A percentile compares a stretch with the other conserved stretches of the same genome.
Conservation (phyloP, 2,888 invertebrate species). For the Conistra vaccinii region DNA sequence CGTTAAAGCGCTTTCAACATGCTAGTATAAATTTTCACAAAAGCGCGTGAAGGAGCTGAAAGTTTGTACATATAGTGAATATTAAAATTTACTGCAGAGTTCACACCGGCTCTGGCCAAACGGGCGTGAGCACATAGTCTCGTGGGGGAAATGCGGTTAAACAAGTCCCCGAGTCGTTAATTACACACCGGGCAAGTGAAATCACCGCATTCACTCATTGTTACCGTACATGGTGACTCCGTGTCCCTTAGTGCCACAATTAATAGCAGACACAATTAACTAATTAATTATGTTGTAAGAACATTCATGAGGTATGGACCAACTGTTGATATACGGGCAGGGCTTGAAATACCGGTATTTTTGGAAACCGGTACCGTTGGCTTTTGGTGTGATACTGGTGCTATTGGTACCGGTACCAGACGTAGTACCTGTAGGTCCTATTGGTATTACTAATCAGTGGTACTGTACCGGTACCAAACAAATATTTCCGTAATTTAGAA, state of each 20-base stretch:
- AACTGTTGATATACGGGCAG: background rate
- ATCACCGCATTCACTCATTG: conserved; percentile 12
- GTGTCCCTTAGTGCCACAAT: background rate
- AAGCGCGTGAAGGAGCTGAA: background rate
- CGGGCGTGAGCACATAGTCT: conserved; percentile 1
- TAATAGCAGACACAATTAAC: conserved; percentile 6
- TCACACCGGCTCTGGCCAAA: background rate
- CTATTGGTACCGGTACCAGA: too few species aligned
- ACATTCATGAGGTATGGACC: background rate
- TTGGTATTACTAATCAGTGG: too few species aligned
- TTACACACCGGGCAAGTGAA: conserved; percentile 27
- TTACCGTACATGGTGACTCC: background rate
- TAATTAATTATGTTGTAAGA: background rate
- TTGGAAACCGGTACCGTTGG: too few species aligned
- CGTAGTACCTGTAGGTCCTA: too few species aligned
- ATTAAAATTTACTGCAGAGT: conserved; percentile 12
- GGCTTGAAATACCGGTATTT: too few species aligned
- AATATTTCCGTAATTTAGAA: too few species aligned
- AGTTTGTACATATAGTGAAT: background rate
- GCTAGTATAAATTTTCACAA: background rate
- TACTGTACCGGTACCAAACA: too few species aligned
- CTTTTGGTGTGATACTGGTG: too few species aligned
- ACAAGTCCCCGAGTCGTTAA: conserved; percentile 15
- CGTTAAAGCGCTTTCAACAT: conserved; percentile 12
- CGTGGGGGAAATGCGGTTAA: background rate